A percentile compares a stretch with the other conserved stretches of the same genome.
Conservation (phyloP, 2,113 vertebrate species). For the Indri indri region DNA sequence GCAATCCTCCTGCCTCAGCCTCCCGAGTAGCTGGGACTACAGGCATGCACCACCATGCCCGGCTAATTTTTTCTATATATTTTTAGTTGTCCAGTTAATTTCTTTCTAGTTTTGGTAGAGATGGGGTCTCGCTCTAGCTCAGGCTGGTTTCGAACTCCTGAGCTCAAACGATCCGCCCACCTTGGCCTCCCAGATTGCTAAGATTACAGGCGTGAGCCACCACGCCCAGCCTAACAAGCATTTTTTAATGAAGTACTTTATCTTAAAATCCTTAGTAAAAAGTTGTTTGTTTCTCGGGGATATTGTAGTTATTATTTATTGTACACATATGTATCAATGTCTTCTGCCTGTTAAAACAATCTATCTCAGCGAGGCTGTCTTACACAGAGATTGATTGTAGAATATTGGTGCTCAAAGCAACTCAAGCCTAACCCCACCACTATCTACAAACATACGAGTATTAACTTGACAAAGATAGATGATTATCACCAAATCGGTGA, state of each 20-base stretch:
- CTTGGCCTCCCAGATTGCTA: no score
- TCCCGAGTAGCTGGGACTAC: no score
- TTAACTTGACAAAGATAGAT: constrained; percentile 13
- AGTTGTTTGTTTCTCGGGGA: neutral
- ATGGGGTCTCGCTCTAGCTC: no score
- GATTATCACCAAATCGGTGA: neutral
- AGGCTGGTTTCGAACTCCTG: no score
- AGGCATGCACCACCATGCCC: no score
- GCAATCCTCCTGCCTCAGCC: no score
- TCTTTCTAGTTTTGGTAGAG: no score
- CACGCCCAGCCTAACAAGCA: no score
- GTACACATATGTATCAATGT: neutral
- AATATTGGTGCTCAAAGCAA: neutral
- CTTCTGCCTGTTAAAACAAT: neutral
- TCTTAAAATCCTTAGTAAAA: constrained; percentile 26
- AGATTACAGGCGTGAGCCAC: no score
- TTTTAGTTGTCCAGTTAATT: no score
- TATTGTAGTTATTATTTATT: neutral
- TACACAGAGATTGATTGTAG: neutral
- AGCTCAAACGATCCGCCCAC: no score
- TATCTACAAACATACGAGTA: neutral
- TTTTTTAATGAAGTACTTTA: constrained; percentile 18
- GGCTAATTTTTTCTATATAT: no score
- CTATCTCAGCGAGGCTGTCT: neutral
- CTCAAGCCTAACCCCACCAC: neutral